Conservation (phyloP, 2,888 invertebrate species). For the Brachynemurus nebulosus region DNA sequence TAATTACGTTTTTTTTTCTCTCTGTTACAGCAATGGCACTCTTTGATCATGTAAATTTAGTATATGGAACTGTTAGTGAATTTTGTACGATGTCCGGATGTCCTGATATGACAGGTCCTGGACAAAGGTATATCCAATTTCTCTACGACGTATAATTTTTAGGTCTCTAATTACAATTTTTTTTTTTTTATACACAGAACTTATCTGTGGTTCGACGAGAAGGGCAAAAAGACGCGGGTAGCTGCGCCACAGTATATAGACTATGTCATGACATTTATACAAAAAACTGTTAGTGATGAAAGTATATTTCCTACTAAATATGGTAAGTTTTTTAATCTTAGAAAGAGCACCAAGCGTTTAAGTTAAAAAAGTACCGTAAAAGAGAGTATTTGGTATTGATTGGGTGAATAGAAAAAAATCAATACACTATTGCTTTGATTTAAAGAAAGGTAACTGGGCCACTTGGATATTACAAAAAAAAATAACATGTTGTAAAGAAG, state of each 20-base stretch:
- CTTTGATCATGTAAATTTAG: slow-evolving; percentile 97
- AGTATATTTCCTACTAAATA: slow-evolving; percentile 96
- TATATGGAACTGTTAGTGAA: slow-evolving; percentile 97
- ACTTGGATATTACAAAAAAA: no score
- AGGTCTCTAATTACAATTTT: no score
- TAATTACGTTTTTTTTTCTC: slow-evolving; percentile 10
- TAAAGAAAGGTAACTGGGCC: no score
- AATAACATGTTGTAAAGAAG: no score
- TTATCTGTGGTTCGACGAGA: slow-evolving; percentile 97
- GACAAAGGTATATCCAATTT: slow-evolving; percentile 59
- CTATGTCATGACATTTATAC: slow-evolving; percentile 96
- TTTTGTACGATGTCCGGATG: slow-evolving; percentile 94
- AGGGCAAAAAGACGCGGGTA: slow-evolving; percentile 94
- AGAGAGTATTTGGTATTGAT: no score
- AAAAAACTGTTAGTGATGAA: slow-evolving; percentile 95
- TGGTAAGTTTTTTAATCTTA: slow-evolving; percentile 54
- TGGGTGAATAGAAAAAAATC: no score
- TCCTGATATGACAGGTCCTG: slow-evolving; percentile 94
- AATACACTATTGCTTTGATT: not conserved
- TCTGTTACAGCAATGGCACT: slow-evolving; percentile 73
- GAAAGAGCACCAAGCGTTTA: no score
- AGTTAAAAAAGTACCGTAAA: no score
- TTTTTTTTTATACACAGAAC: slow-evolving; percentile 54
- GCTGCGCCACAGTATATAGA: slow-evolving; percentile 98
- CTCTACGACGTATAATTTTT: not conserved